Evolutionary conservation across 2,888 invertebrate species (phyloP), one percentile per base, ranked within the genome.

Genomic region (Apodemia duryi): DNA sequence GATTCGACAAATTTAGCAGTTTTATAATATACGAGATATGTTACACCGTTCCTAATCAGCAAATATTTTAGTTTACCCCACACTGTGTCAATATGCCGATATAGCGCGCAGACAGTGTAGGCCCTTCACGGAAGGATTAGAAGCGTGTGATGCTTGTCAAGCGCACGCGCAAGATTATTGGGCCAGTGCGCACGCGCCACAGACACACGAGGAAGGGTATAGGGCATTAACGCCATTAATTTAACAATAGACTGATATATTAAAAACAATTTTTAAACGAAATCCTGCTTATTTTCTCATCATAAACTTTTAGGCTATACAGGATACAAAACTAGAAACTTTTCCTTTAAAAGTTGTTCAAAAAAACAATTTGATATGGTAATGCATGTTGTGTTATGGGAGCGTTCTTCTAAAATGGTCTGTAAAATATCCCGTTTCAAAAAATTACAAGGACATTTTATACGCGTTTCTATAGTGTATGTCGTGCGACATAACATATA

Each of bases 131-230:
- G 81, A 78, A 78, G 57, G 32, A 57, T 13, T 57, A 57, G 32
- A 91, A 91, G 91, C 90, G 88, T 88, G 91, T 87, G 90, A 84
- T 86, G 88, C 84, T 86, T 86, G 84, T 85, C 77, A 88, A 88
- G 91, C 88, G 82, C 85, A 78, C 82, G 79, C 85, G 80, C 81
- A 75, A 76, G 71, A 80, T 79, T 79, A 75, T 77, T 66, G 80
- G 77, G 78, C 72, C 73, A 75, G 79, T 78, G 83, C 81, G 80
- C 75, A 78, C 75, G 76, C 83, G 80, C 77, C 81, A 80, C 82
- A 80, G 77, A 83, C 83, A 83, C 82, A 82, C 79, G 80, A 81
- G 79, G 82, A 81, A 77, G 80, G 82, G 80, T 81, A 74, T 73
- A 76, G 83, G 79, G 83, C 79, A 77, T 74, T 72, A 72, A 75